A percentile compares a stretch with the other conserved stretches of the same genome.
phyloP scores from a whole-genome alignment of 2,113 vertebrate species.

The Cephalopholis sonnerati region DNA sequence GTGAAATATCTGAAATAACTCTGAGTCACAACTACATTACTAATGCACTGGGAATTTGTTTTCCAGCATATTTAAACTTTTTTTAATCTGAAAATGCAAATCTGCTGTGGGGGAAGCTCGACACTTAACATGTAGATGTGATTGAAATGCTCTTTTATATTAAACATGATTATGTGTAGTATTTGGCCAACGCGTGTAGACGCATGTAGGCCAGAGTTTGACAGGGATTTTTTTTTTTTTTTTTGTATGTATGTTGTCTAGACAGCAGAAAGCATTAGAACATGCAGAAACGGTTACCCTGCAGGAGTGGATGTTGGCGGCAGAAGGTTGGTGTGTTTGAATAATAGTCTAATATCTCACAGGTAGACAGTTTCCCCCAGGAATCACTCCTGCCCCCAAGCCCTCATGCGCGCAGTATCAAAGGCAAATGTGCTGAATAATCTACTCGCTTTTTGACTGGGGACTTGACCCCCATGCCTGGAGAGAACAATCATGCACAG shows the following conservation, averaged over 20 bases:
- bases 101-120: neutral
- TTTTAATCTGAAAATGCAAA: conserved; percentile 1
- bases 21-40: conserved; percentile 27
- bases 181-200: neutral
- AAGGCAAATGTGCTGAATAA: conserved; percentile 62
- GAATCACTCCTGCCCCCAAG: conserved; percentile 32
- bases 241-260: neutral
- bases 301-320: conserved; percentile 21
- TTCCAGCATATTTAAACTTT: conserved; percentile 18
- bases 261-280: conserved; percentile 3
- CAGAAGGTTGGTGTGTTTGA: conserved; percentile 39
- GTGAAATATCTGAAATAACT: conserved; percentile 46
- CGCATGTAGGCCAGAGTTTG: neutral
- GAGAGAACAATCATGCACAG: conserved; percentile 34
- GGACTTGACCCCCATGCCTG: conserved; percentile 26
- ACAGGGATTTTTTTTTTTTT: neutral
- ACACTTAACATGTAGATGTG: conserved; percentile 1
- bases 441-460: conserved; percentile 36
- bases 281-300: conserved; percentile 42
- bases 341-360: conserved; percentile 60
- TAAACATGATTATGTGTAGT: neutral
- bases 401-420: conserved; percentile 40
- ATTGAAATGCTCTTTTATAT: neutral
- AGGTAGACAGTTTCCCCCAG: conserved; percentile 51
- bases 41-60: conserved; percentile 26